Evolutionary conservation across 2,888 invertebrate species (phyloP).

Genomic region (Thymelicus lineola): DNA sequence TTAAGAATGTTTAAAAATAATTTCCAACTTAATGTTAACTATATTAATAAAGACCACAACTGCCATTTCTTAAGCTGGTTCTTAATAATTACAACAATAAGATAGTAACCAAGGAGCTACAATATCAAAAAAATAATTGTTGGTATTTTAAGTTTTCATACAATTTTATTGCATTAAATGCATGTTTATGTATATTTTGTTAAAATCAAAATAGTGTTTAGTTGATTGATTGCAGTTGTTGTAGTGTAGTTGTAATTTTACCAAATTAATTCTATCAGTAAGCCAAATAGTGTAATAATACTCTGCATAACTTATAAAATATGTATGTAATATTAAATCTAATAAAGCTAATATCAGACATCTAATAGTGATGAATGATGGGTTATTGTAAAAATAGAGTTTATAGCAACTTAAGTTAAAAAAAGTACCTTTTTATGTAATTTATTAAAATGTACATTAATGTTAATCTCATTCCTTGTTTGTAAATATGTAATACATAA

Average conservation of each 20-base stretch:
- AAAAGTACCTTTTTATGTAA: conserved; percentile 16
- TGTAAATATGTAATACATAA: conserved; percentile 36
- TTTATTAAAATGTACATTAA: conserved; percentile 26
- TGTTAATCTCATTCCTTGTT: conserved; percentile 16
- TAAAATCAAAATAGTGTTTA: not conserved
- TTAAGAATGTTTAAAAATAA: too few relatives aligned
- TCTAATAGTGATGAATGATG: not conserved
- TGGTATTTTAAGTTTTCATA: not conserved
- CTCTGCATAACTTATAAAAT: conserved; percentile 16
- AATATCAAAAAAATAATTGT: not conserved
- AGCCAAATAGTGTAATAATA: conserved; percentile 32
- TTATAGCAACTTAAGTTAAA: not conserved
- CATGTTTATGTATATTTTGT: conserved; percentile 13
- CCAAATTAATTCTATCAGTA: conserved; percentile 30
- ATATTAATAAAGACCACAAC: too few relatives aligned
- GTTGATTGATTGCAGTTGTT: not conserved
- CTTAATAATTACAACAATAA: too few relatives aligned
- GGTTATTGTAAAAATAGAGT: conserved; percentile 2
- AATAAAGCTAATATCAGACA: not conserved
- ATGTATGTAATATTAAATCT: not conserved
- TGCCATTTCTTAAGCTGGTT: too few relatives aligned
- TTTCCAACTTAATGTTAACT: too few relatives aligned
- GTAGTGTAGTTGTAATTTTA: conserved; percentile 13
- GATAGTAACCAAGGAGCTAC: too few relatives aligned
- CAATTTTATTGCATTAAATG: conserved; percentile 1